phyloP scores from a whole-genome alignment of 2,888 invertebrate species.

The Meghimatium bilineatum region DNA sequence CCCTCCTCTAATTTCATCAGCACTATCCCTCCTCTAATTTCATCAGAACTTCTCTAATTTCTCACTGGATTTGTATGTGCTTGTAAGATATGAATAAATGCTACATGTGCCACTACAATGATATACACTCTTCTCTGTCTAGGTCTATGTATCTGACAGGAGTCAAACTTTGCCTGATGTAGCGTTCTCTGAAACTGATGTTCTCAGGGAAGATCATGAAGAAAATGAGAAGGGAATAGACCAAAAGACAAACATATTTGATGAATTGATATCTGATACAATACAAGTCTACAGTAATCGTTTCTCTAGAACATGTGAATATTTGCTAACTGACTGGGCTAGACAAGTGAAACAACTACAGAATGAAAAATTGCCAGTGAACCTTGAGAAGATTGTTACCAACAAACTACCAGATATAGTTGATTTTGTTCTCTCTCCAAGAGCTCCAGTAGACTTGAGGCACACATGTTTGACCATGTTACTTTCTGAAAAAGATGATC shows the following conservation, averaged over 20 bases:
- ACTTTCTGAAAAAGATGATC: constrained; percentile 25
- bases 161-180: no score
- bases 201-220: neutral
- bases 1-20: no score
- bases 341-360: constrained; percentile 3
- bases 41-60: no score
- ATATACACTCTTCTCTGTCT: neutral
- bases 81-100: no score
- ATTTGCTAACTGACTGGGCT: constrained; percentile 9
- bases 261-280: neutral
- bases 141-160: neutral
- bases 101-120: no score
- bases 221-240: neutral
- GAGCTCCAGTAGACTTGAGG: constrained; percentile 14
- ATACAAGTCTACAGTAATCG: neutral
- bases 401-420: neutral
- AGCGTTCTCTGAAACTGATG: neutral
- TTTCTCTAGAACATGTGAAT: neutral
- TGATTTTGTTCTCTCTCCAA: constrained; percentile 13
- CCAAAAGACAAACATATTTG: no score
- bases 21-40: no score
- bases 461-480: constrained; percentile 19
- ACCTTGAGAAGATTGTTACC: neutral
- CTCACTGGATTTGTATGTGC: no score
- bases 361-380: neutral